These are phyloP conservation scores for Punctoribates punctum DNA, from an alignment of 2,888 invertebrate species.

Conservation along the genomic window DNA sequence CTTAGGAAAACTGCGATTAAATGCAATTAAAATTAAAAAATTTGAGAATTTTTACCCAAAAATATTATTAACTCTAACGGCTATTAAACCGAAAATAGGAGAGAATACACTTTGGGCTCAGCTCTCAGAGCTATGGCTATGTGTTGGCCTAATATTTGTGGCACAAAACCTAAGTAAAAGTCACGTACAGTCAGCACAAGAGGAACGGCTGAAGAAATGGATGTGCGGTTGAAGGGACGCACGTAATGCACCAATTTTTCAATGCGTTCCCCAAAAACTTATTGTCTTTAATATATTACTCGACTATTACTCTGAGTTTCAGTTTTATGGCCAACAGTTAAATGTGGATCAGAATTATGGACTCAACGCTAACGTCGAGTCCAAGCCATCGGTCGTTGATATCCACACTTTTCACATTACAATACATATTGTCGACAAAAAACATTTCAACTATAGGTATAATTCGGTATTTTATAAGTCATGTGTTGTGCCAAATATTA, in stretches of 20 bases:
- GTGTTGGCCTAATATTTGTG: slow-evolving; percentile 13
- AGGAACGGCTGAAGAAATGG: slow-evolving; percentile 26
- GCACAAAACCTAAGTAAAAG: slow-evolving; percentile 32
- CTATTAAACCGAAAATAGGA: background rate
- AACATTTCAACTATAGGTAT: background rate
- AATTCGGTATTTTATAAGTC: slow-evolving; percentile 1
- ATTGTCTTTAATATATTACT: slow-evolving; percentile 7
- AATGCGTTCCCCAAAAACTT: slow-evolving; percentile 28
- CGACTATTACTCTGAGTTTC: background rate
- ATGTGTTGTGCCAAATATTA: background rate
- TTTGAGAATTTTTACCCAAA: background rate
- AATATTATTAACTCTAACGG: background rate
- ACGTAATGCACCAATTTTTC: slow-evolving; percentile 36
- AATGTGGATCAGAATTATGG: background rate
- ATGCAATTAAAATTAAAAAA: background rate
- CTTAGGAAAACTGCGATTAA: background rate
- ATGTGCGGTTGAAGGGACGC: slow-evolving; percentile 36
- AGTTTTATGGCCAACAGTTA: background rate
- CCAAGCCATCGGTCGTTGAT: no score
- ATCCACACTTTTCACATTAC: background rate
- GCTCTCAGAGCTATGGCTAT: background rate
- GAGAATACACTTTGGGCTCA: background rate
- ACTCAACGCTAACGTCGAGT: background rate
- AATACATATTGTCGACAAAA: background rate
- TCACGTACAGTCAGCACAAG: slow-evolving; percentile 16